Percentiles rank a stretch among this genome's conserved stretches.
phyloP scores from a whole-genome alignment of 2,888 invertebrate genomes.

The Heliconius ethilla region DNA sequence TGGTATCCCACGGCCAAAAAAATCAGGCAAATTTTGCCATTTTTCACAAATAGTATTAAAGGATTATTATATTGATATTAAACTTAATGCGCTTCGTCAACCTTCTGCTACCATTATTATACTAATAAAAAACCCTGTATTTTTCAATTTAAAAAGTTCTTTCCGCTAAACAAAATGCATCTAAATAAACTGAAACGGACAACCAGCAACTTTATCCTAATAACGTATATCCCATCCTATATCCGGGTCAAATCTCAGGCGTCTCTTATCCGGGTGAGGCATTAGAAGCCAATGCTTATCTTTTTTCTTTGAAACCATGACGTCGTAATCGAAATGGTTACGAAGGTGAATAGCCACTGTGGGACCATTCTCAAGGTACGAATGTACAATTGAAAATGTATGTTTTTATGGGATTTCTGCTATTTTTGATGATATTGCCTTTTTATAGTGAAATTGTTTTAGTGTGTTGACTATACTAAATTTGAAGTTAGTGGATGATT shows the following conservation, averaged over 20 bases:
- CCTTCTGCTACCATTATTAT: neutral
- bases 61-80: neutral
- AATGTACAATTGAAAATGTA: conserved; percentile 24
- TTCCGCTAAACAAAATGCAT: conserved; percentile 35
- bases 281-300: conserved; percentile 71
- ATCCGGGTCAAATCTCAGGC: conserved; percentile 49
- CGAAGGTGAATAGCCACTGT: conserved; percentile 60
- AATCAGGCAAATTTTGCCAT: neutral
- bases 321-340: conserved; percentile 72
- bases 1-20: neutral
- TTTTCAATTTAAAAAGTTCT: neutral
- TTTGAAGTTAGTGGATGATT: neutral
- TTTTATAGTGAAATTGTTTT: neutral
- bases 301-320: conserved; percentile 65
- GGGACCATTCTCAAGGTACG: conserved; percentile 52
- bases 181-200: conserved; percentile 42
- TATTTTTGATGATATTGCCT: neutral
- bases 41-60: neutral
- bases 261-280: conserved; percentile 56
- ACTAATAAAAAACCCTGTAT: neutral
- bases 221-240: conserved; percentile 43
- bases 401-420: neutral
- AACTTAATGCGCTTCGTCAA: neutral
- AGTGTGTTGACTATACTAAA: neutral
- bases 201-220: conserved; percentile 44